Conservation (phyloP, 2,888 invertebrate genomes). For the Dendrolimus houi region DNA sequence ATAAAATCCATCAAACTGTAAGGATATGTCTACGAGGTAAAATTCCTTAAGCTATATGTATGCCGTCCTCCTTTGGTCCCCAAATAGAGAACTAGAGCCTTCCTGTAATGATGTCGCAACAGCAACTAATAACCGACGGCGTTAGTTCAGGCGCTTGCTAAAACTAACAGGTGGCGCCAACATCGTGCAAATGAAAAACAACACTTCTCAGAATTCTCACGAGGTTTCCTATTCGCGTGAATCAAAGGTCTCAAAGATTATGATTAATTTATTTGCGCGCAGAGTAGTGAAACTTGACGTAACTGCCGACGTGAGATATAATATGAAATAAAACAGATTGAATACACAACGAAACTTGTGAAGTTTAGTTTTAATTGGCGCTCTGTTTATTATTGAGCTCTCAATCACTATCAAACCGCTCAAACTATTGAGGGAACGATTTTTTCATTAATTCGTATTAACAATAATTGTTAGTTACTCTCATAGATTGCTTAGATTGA, state of each 20-base stretch:
- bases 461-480: neutral
- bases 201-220: too few relatives aligned
- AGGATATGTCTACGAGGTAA: too few relatives aligned
- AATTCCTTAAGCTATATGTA: too few relatives aligned
- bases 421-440: constrained; percentile 4
- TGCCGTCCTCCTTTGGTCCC: too few relatives aligned
- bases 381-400: constrained; percentile 30
- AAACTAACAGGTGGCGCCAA: too few relatives aligned
- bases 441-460: neutral
- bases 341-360: constrained; percentile 15
- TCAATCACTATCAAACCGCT: constrained; percentile 24
- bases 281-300: constrained; percentile 1
- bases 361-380: constrained; percentile 33
- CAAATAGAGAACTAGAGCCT: too few relatives aligned
- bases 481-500: neutral
- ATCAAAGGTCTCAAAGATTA: neutral
- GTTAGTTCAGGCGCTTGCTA: too few relatives aligned
- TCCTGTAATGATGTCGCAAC: too few relatives aligned
- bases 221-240: neutral
- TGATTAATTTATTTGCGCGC: neutral
- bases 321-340: constrained; percentile 32
- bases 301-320: constrained; percentile 5
- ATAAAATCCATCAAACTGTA: too few relatives aligned
- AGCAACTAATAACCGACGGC: too few relatives aligned
- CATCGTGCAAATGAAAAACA: too few relatives aligned